phyloP scores from a whole-genome alignment of 1,140 invertebrate species.

The Drosophila pseudoananassae region DNA sequence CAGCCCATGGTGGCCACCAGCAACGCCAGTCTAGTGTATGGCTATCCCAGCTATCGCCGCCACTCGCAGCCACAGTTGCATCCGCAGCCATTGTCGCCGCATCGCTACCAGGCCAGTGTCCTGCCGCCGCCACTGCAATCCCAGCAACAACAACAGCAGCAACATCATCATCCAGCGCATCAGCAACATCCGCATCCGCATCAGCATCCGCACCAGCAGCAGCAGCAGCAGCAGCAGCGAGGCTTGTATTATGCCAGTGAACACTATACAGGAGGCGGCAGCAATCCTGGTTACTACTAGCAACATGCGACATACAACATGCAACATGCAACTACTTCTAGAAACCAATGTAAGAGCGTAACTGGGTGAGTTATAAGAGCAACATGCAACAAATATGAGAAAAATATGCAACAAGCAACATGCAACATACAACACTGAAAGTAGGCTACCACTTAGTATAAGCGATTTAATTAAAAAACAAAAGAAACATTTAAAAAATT shows the following conservation, averaged over 20 bases:
- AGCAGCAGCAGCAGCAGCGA: slow-evolving; percentile 41
- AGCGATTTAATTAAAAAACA: neutral
- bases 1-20: slow-evolving; percentile 22
- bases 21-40: slow-evolving; percentile 32
- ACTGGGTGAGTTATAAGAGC: neutral
- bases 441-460: neutral
- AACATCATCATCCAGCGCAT: slow-evolving; percentile 47
- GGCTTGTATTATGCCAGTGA: slow-evolving; percentile 41
- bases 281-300: slow-evolving; percentile 40
- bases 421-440: neutral
- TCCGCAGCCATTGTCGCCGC: slow-evolving; percentile 26
- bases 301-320: slow-evolving; percentile 2
- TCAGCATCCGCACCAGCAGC: slow-evolving; percentile 13
- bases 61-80: slow-evolving; percentile 40
- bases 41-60: slow-evolving; percentile 44
- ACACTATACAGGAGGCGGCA: slow-evolving; percentile 27
- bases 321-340: slow-evolving; percentile 15
- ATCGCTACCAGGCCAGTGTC: slow-evolving; percentile 1
- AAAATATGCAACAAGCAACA: neutral
- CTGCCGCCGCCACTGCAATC: slow-evolving; percentile 1
- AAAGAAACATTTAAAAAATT: neutral
- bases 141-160: slow-evolving; percentile 31
- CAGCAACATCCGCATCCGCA: slow-evolving; percentile 25
- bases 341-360: slow-evolving; percentile 1
- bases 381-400: neutral